Evolutionary conservation across 2,888 invertebrate genomes (phyloP).

Genomic region (Melipona beecheii): DNA sequence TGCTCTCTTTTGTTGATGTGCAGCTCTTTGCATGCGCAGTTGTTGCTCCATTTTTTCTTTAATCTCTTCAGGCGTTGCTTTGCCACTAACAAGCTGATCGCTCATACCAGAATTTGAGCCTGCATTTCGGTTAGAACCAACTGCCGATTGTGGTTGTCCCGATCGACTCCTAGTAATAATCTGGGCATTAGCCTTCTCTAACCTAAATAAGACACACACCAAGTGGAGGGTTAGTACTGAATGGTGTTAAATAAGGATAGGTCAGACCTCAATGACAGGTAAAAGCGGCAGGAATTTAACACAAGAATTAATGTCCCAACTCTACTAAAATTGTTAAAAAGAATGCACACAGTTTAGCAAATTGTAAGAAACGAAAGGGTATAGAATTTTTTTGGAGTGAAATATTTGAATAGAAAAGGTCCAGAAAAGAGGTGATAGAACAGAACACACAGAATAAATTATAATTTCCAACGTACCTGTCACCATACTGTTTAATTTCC

Average conservation of each 20-base stretch:
- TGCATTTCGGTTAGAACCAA: slow-evolving; percentile 82
- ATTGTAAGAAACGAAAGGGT: neutral
- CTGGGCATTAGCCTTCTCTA: slow-evolving; percentile 90
- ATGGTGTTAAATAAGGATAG: slow-evolving; percentile 77
- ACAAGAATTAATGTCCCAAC: neutral
- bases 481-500: slow-evolving; percentile 97
- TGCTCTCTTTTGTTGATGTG: slow-evolving; percentile 94
- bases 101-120: slow-evolving; percentile 65
- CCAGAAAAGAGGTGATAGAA: neutral
- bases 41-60: slow-evolving; percentile 97
- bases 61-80: slow-evolving; percentile 89
- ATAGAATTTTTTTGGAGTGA: neutral
- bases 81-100: slow-evolving; percentile 84
- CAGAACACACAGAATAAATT: neutral
- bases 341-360: neutral
- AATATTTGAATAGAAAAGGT: neutral
- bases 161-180: slow-evolving; percentile 93
- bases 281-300: slow-evolving; percentile 27
- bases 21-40: slow-evolving; percentile 93
- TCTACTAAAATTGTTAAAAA: neutral
- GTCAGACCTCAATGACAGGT: slow-evolving; percentile 60
- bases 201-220: slow-evolving; percentile 84
- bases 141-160: slow-evolving; percentile 87
- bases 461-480: slow-evolving; percentile 86
- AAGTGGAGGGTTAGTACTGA: slow-evolving; percentile 80